These are phyloP conservation scores for Caiman crocodilus DNA, from an alignment of 2,797 vertebrate genomes.

Conservation along the genomic window DNA sequence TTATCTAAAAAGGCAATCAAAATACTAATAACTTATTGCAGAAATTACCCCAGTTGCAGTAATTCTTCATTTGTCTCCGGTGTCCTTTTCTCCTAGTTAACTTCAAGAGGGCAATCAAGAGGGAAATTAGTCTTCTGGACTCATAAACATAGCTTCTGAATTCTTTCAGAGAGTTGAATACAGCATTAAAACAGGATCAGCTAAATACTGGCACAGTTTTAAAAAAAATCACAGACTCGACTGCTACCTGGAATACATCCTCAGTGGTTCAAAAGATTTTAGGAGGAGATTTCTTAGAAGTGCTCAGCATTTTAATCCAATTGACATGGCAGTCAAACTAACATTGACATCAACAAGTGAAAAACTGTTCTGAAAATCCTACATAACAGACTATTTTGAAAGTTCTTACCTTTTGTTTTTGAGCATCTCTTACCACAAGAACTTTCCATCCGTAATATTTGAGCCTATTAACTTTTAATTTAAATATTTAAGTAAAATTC, in stretches of 20 bases:
- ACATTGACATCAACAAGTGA: neutral
- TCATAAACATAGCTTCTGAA: neutral
- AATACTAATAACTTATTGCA: neutral
- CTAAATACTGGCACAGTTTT: neutral
- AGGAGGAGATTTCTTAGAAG: neutral
- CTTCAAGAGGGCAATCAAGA: neutral
- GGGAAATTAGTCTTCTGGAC: neutral
- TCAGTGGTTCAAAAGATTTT: neutral
- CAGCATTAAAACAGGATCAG: too few species aligned
- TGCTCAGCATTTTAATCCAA: neutral
- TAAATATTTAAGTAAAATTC: neutral
- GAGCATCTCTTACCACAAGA: neutral
- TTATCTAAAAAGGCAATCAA: neutral
- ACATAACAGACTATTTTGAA: neutral
- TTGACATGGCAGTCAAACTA: neutral
- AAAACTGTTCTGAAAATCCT: neutral
- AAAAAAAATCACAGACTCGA: neutral
- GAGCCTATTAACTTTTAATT: neutral
- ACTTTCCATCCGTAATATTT: neutral
- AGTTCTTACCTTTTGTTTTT: neutral
- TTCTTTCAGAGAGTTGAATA: too few species aligned
- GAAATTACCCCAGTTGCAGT: neutral
- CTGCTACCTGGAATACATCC: neutral
- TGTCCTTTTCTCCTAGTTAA: neutral
- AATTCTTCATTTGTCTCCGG: neutral